These are phyloP conservation scores for Notamacropus eugenii DNA, from an alignment of 2,797 vertebrate species.

Conservation along the genomic window DNA sequence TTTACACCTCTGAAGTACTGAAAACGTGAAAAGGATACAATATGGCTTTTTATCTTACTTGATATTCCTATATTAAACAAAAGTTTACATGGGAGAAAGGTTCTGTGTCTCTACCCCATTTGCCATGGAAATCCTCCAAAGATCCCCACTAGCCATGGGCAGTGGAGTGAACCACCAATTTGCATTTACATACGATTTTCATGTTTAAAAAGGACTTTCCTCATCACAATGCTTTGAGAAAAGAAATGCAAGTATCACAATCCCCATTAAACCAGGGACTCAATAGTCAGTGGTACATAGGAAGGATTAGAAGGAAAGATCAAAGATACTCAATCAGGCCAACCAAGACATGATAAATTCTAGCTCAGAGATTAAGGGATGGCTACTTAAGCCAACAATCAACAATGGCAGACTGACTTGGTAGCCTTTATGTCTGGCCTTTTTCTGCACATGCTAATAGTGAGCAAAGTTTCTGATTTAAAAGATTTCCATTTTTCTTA, in stretches of 20 bases:
- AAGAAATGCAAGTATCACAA: background rate
- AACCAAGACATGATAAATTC: too few species aligned
- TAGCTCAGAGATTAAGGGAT: too few species aligned
- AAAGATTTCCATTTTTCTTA: too few species aligned
- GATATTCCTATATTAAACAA: background rate
- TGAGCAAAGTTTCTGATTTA: too few species aligned
- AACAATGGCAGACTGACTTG: too few species aligned
- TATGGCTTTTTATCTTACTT: background rate
- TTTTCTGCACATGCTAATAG: too few species aligned
- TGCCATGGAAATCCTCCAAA: background rate
- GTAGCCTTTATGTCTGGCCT: too few species aligned
- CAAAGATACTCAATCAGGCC: too few species aligned
- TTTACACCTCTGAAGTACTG: background rate
- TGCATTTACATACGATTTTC: background rate
- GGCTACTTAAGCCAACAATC: too few species aligned
- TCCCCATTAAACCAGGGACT: background rate
- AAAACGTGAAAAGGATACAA: background rate
- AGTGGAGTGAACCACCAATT: background rate
- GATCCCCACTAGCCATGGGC: background rate
- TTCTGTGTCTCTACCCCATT: background rate
- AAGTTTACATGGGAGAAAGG: background rate
- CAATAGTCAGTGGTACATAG: background rate
- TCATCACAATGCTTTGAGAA: background rate
- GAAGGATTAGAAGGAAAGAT: too few species aligned
- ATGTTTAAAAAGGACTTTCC: background rate